Evolutionary conservation across 2,888 invertebrate species (phyloP).

Genomic region (Drosophila mercatorum): DNA sequence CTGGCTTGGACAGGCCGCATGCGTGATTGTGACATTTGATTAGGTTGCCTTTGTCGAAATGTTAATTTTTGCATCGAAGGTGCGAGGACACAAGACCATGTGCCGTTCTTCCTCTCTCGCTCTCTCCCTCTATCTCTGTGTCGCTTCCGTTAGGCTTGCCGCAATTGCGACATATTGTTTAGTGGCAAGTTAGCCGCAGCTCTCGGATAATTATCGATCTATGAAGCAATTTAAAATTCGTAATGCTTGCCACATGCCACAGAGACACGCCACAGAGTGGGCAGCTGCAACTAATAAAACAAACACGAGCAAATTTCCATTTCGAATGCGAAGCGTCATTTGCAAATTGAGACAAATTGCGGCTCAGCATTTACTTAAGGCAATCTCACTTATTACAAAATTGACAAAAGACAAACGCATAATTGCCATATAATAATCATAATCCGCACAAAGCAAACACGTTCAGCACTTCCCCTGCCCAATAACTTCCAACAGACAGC

Average conservation of each 20-base stretch:
- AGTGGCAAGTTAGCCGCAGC: conserved; percentile 26
- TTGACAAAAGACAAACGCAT: conserved; percentile 77
- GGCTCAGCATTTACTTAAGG: conserved; percentile 66
- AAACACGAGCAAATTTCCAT: conserved; percentile 38
- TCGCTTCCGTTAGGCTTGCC: not conserved
- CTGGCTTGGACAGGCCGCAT: conserved; percentile 59
- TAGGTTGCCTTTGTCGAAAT: conserved; percentile 81
- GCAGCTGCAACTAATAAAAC: conserved; percentile 25
- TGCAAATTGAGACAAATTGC: conserved; percentile 70
- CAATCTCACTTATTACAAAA: conserved; percentile 70
- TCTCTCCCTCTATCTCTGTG: not conserved
- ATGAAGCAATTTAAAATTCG: conserved; percentile 28
- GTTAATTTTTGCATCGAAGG: conserved; percentile 79
- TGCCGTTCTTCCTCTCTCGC: no score
- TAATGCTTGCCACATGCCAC: conserved; percentile 14
- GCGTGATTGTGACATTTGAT: conserved; percentile 81
- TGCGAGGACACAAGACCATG: conserved; percentile 20
- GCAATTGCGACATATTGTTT: conserved; percentile 67
- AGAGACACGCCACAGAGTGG: not conserved
- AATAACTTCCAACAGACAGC: conserved; percentile 19
- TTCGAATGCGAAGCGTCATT: conserved; percentile 47
- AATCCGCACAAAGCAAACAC: conserved; percentile 78
- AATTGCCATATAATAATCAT: conserved; percentile 80
- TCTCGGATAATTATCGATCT: conserved; percentile 64
- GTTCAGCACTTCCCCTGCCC: conserved; percentile 17